These are phyloP conservation scores for Drosophila testacea DNA, from an alignment of 2,888 invertebrate genomes.

Conservation along the genomic window DNA sequence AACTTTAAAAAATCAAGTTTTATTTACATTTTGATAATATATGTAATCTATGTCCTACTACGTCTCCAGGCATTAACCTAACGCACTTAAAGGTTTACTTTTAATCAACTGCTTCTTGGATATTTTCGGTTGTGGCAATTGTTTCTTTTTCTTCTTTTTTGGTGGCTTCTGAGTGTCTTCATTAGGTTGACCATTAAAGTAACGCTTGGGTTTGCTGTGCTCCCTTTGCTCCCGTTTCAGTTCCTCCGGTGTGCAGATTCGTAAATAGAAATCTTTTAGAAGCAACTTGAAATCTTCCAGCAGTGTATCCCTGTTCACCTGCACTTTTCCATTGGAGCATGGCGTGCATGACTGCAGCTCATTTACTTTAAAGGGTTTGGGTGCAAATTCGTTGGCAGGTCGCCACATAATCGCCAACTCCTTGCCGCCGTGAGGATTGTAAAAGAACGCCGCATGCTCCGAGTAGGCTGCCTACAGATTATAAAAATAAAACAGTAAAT, in stretches of 20 bases:
- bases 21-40: slow-evolving; percentile 21
- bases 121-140: background rate
- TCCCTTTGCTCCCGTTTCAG: slow-evolving; percentile 57
- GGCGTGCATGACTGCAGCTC: slow-evolving; percentile 78
- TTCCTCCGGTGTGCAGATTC: slow-evolving; percentile 72
- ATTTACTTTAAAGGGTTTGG: slow-evolving; percentile 90
- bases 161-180: slow-evolving; percentile 1
- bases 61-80: slow-evolving; percentile 25
- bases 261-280: slow-evolving; percentile 81
- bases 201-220: slow-evolving; percentile 50
- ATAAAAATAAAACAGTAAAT: background rate
- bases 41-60: background rate
- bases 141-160: slow-evolving; percentile 23
- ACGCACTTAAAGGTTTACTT: slow-evolving; percentile 39
- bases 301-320: slow-evolving; percentile 75
- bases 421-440: slow-evolving; percentile 94
- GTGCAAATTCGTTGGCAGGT: slow-evolving; percentile 87
- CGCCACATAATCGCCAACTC: slow-evolving; percentile 94
- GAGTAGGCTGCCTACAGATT: slow-evolving; percentile 89
- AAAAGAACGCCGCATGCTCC: slow-evolving; percentile 94
- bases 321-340: slow-evolving; percentile 63
- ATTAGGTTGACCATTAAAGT: slow-evolving; percentile 44
- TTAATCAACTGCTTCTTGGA: slow-evolving; percentile 34
- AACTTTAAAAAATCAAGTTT: slow-evolving; percentile 1
- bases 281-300: slow-evolving; percentile 84